Percentiles rank a stretch among this genome's conserved stretches.
Conservation (phyloP, 2,888 invertebrate genomes). For the Sthenelais limicola region DNA sequence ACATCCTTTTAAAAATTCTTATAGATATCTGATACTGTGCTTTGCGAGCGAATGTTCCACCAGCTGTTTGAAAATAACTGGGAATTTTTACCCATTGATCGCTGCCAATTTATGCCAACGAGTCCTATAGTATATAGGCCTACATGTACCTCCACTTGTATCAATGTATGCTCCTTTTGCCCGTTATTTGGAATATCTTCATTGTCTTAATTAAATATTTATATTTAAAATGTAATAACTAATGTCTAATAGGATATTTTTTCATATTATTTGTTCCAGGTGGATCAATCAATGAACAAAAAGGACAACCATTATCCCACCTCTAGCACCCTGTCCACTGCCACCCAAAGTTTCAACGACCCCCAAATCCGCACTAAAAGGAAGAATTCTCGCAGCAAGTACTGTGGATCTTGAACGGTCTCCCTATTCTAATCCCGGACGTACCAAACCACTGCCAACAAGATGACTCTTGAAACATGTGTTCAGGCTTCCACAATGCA, state of each 20-base stretch:
- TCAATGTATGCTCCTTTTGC: too few relatives aligned
- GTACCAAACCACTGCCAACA: conserved; percentile 3
- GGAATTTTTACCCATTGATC: too few relatives aligned
- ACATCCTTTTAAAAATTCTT: too few relatives aligned
- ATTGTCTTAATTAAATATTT: too few relatives aligned
- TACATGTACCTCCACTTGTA: too few relatives aligned
- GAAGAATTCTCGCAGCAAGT: conserved; percentile 46
- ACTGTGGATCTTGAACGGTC: conserved; percentile 46
- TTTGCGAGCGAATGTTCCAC: too few relatives aligned
- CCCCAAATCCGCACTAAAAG: conserved; percentile 41
- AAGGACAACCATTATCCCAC: neutral
- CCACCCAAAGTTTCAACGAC: conserved; percentile 44
- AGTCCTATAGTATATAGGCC: too few relatives aligned
- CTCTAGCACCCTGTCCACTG: neutral
- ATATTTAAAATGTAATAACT: too few relatives aligned
- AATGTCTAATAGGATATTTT: neutral
- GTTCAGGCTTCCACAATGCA: conserved; percentile 11
- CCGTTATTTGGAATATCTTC: too few relatives aligned
- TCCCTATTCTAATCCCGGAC: conserved; percentile 29
- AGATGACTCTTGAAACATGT: conserved; percentile 11
- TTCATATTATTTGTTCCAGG: neutral
- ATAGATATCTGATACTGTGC: too few relatives aligned
- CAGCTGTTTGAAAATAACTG: too few relatives aligned
- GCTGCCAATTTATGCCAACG: too few relatives aligned
- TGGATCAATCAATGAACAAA: conserved; percentile 19